These are phyloP conservation scores for Hemitrygon akajei DNA, from an alignment of 2,797 vertebrate genomes.

Conservation along the genomic window DNA sequence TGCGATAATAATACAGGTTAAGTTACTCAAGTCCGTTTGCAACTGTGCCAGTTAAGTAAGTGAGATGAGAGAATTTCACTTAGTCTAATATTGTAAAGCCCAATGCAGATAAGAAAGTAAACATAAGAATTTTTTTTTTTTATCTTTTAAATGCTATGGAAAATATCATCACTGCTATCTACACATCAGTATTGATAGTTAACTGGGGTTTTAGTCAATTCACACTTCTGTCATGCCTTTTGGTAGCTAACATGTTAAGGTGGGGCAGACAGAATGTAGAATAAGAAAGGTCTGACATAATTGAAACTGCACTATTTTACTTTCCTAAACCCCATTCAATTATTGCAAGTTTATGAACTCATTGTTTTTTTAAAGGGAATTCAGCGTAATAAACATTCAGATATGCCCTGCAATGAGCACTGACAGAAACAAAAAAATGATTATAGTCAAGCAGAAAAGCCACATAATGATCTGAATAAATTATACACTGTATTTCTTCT, in stretches of 20 bases:
- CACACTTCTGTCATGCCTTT: background rate
- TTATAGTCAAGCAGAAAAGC: background rate
- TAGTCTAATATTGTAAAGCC: background rate
- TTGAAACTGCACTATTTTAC: background rate
- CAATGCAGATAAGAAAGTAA: background rate
- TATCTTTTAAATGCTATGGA: background rate
- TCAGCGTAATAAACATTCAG: constrained; percentile 2
- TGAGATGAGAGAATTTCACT: background rate
- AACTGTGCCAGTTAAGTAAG: background rate
- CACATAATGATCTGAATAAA: background rate
- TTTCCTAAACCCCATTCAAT: background rate
- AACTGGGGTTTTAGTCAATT: background rate
- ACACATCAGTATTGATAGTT: background rate
- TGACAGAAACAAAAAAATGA: background rate
- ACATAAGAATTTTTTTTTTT: background rate
- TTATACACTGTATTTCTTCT: background rate
- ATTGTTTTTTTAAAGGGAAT: background rate
- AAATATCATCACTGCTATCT: background rate
- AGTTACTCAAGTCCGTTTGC: background rate
- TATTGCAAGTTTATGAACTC: background rate
- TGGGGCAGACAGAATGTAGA: background rate
- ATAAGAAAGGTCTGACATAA: background rate
- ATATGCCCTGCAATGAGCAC: background rate
- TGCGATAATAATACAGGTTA: background rate
- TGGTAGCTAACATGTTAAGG: background rate